A percentile compares a stretch with the other conserved stretches of the same genome.
phyloP scores from a whole-genome alignment of 2,797 vertebrate species.

The Gallinago solitaria region DNA sequence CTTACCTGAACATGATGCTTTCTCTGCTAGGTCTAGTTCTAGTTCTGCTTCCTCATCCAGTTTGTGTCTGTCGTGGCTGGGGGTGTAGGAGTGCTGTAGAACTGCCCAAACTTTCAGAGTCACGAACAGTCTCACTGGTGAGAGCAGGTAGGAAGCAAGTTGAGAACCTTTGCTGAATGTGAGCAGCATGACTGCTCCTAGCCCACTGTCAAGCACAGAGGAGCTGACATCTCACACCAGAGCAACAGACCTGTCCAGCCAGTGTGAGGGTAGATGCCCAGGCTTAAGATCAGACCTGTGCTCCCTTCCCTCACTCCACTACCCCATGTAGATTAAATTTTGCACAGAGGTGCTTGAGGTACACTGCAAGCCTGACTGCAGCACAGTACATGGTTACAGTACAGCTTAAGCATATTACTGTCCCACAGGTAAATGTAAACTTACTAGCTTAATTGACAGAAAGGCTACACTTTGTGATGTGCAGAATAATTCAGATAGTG shows the following conservation, averaged over 20 bases:
- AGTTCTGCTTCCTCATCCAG: background rate
- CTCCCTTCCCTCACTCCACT: background rate
- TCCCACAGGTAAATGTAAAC: background rate
- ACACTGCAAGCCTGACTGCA: background rate
- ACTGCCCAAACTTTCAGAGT: background rate
- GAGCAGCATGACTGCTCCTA: background rate
- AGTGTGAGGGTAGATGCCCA: background rate
- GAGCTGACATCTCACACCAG: background rate
- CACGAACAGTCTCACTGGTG: background rate
- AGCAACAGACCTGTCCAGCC: background rate
- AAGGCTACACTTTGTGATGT: background rate
- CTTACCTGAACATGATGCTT: background rate
- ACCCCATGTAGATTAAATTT: rapidly evolving
- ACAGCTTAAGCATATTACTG: background rate
- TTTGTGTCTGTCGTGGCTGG: background rate
- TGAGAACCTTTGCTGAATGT: background rate
- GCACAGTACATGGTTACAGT: background rate
- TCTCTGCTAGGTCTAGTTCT: background rate
- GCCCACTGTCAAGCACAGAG: rapidly evolving
- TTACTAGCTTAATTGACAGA: background rate
- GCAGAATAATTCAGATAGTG: background rate
- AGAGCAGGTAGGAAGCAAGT: background rate
- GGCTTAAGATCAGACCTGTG: background rate
- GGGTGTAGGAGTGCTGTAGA: background rate
- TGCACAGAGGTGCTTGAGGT: background rate